Conservation (phyloP, 2,888 invertebrate genomes). For the Toxonevra muliebris region DNA sequence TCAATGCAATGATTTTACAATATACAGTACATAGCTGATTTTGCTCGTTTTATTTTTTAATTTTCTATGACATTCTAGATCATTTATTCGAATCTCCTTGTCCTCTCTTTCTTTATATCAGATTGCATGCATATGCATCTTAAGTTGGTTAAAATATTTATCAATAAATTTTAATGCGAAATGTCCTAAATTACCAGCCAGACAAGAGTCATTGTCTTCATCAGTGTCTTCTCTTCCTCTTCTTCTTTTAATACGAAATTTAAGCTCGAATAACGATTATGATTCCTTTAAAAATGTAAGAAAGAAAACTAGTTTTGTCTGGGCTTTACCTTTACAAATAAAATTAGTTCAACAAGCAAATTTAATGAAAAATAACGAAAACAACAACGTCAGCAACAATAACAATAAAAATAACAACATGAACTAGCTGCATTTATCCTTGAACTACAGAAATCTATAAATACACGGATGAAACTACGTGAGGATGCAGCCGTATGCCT, state of each 20-base stretch:
- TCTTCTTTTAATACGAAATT: neutral
- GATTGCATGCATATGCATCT: too few species aligned
- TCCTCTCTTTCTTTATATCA: too few species aligned
- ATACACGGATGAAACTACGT: slow-evolving; percentile 39
- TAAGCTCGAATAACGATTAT: neutral
- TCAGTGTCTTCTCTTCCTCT: too few species aligned
- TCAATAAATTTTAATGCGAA: too few species aligned
- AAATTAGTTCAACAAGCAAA: neutral
- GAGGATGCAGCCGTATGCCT: neutral
- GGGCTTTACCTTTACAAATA: neutral
- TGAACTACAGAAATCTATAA: slow-evolving; percentile 42
- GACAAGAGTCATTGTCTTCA: too few species aligned
- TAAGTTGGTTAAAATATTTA: too few species aligned
- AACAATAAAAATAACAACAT: slow-evolving; percentile 19
- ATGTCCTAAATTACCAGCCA: too few species aligned
- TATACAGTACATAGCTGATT: too few species aligned
- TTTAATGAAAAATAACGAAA: neutral
- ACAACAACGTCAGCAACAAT: neutral
- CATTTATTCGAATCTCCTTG: too few species aligned
- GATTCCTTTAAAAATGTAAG: neutral
- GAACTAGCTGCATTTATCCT: slow-evolving; percentile 36
- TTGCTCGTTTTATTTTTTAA: too few species aligned
- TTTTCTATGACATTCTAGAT: too few species aligned
- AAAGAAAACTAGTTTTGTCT: neutral
- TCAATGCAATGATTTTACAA: too few species aligned